Evolutionary conservation across 2,113 vertebrate genomes (phyloP).

Genomic region (Zosterops borbonicus): DNA sequence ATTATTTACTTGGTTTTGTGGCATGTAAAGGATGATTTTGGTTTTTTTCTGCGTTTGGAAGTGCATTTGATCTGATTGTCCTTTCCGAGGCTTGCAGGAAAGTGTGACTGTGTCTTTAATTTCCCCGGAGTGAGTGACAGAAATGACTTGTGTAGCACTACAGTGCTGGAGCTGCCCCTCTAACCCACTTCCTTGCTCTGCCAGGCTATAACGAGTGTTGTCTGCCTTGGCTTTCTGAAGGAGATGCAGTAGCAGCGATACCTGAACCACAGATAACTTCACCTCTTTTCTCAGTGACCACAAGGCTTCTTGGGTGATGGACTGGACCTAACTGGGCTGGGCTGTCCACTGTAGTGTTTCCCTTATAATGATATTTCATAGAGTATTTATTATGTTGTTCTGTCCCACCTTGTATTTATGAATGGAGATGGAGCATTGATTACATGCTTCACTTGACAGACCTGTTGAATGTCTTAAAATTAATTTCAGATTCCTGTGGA

Average conservation of each 20-base stretch:
- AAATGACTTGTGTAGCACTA: neutral
- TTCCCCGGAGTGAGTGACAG: neutral
- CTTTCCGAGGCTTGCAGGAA: neutral
- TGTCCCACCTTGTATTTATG: neutral
- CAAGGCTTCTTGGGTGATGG: neutral
- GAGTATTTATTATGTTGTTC: neutral
- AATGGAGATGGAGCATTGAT: neutral
- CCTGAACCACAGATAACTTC: neutral
- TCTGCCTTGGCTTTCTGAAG: neutral
- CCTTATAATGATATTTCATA: neutral
- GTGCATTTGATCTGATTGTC: neutral
- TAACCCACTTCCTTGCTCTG: neutral
- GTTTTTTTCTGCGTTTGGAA: neutral
- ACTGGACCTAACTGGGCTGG: neutral
- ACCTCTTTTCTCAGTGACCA: neutral
- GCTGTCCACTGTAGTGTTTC: neutral
- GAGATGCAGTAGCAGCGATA: neutral
- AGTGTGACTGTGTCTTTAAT: neutral
- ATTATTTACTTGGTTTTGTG: neutral
- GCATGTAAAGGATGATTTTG: neutral
- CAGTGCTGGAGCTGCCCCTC: neutral
- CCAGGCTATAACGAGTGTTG: fast-evolving
- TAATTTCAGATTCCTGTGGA: neutral
- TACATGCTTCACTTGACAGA: neutral
- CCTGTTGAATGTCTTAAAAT: neutral